phyloP scores from a whole-genome alignment of 2,888 invertebrate genomes.

The Gastracanthus pulcherrimus region DNA sequence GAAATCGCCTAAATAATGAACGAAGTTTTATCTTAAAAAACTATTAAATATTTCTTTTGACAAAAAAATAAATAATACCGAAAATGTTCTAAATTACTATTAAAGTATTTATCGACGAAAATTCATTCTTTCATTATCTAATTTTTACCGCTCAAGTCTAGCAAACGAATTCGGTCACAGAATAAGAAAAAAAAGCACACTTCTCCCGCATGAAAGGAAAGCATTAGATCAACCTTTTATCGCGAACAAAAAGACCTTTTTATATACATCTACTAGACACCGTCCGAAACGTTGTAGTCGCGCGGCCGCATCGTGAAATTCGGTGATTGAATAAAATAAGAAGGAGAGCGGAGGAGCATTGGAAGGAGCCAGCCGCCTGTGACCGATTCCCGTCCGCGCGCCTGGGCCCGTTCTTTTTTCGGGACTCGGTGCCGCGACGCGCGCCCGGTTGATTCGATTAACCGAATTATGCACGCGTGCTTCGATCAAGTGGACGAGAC shows the following conservation, averaged over 20 bases:
- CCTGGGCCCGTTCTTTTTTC: constrained; percentile 8
- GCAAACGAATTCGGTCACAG: neutral
- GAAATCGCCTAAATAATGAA: too few species aligned
- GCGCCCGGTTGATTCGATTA: constrained; percentile 64
- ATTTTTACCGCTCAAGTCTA: constrained; percentile 1
- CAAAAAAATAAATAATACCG: too few species aligned
- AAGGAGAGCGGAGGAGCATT: neutral
- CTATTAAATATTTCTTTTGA: too few species aligned
- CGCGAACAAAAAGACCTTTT: constrained; percentile 8
- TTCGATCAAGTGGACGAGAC: constrained; percentile 56
- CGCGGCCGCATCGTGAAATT: constrained; percentile 29
- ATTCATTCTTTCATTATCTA: neutral
- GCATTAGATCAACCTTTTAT: constrained; percentile 21
- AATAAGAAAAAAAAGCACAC: neutral
- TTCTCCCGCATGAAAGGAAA: neutral
- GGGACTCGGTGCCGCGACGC: neutral
- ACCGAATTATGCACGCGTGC: constrained; percentile 65
- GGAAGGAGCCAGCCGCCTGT: constrained; percentile 16
- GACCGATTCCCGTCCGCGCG: constrained; percentile 45
- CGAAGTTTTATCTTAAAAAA: too few species aligned
- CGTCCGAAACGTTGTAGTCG: neutral
- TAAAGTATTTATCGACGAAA: neutral
- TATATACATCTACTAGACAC: neutral
- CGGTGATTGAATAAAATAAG: constrained; percentile 38
- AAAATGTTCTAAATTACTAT: too few species aligned